Conservation (phyloP, 2,888 invertebrate species). For the Vanessa cardui region DNA sequence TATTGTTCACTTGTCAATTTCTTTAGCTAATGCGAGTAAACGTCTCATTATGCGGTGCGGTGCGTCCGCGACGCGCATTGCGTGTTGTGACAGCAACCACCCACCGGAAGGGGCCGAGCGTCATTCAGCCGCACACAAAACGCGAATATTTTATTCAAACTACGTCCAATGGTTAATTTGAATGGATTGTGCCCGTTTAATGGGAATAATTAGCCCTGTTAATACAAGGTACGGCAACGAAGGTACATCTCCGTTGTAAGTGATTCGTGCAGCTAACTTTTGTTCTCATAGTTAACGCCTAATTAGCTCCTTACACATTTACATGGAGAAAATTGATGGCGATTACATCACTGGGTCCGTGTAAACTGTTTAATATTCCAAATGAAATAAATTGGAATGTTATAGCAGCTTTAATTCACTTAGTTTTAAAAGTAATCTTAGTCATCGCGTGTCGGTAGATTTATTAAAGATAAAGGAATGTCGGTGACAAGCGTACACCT, state of each 20-base stretch:
- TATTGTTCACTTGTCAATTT: conserved; percentile 84
- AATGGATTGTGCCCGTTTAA: conserved; percentile 77
- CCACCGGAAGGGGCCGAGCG: conserved; percentile 81
- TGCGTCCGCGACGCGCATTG: conserved; percentile 79
- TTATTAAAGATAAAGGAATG: conserved; percentile 21
- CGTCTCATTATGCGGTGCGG: conserved; percentile 82
- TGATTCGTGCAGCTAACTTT: conserved; percentile 55
- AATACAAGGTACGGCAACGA: conserved; percentile 53
- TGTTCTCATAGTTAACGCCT: conserved; percentile 56
- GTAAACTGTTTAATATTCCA: neutral
- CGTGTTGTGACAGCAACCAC: conserved; percentile 83
- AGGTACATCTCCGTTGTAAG: conserved; percentile 57
- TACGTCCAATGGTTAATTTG: conserved; percentile 79
- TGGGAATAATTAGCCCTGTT: conserved; percentile 78
- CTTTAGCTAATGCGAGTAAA: conserved; percentile 83
- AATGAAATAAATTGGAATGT: conserved; percentile 8
- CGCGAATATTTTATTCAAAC: conserved; percentile 79
- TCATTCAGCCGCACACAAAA: conserved; percentile 79
- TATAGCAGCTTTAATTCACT: neutral
- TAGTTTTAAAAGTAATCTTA: conserved; percentile 9
- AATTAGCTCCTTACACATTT: conserved; percentile 14
- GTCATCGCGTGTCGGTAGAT: conserved; percentile 15
- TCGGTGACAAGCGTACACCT: conserved; percentile 24
- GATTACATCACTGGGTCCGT: neutral
- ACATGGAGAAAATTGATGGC: neutral